phyloP scores from a whole-genome alignment of 2,888 invertebrate genomes.

The Thymelicus sylvestris region DNA sequence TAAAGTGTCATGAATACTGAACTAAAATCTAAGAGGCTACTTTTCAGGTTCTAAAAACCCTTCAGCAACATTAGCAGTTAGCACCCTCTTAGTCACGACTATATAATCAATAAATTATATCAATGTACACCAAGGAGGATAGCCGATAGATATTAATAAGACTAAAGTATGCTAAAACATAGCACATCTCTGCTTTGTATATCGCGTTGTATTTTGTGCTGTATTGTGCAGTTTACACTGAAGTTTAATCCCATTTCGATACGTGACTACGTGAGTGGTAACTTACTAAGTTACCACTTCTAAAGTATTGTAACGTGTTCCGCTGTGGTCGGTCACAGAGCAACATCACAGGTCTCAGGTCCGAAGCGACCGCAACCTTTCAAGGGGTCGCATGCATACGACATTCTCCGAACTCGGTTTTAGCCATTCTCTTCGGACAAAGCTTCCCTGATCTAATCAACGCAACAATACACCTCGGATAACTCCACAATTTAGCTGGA shows the following conservation, averaged over 20 bases:
- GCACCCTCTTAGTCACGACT: too few species aligned
- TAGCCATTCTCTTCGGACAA: constrained; percentile 72
- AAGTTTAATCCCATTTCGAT: too few species aligned
- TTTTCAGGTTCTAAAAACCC: too few species aligned
- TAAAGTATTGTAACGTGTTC: constrained; percentile 46
- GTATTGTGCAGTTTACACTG: too few species aligned
- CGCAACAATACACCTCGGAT: constrained; percentile 78
- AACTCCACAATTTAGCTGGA: constrained; percentile 70
- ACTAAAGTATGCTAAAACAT: too few species aligned
- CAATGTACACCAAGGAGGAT: too few species aligned
- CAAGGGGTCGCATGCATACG: constrained; percentile 63
- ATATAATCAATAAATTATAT: too few species aligned
- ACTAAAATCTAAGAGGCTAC: not conserved
- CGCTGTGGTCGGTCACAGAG: constrained; percentile 49
- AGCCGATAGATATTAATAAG: too few species aligned
- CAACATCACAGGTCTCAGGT: constrained; percentile 48
- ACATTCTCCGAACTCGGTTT: constrained; percentile 63
- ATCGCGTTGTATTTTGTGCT: too few species aligned
- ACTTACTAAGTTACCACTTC: not conserved
- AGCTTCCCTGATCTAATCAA: constrained; percentile 80
- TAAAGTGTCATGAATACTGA: too few species aligned
- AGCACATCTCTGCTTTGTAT: too few species aligned
- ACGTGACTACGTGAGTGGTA: not conserved
- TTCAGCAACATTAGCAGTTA: too few species aligned
- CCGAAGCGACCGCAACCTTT: constrained; percentile 54